Conservation (phyloP, 2,888 invertebrate genomes). For the Mellilla xanthometata region DNA sequence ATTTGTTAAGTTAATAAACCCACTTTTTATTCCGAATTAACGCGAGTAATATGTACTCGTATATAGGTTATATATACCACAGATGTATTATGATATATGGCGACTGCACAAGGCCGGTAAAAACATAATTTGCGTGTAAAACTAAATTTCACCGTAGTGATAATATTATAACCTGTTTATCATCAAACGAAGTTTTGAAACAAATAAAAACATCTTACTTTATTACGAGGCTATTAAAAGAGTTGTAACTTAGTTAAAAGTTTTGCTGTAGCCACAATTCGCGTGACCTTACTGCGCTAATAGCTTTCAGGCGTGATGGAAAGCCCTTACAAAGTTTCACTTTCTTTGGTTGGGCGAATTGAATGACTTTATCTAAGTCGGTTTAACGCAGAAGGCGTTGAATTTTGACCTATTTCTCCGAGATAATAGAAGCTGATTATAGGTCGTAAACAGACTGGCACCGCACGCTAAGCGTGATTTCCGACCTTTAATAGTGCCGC, state of each 20-base stretch:
- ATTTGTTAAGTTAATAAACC: too few species aligned
- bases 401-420: constrained; percentile 31
- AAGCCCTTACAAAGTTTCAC: constrained; percentile 43
- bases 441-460: constrained; percentile 9
- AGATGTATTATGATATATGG: too few species aligned
- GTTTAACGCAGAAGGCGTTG: constrained; percentile 33
- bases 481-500: neutral
- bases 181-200: neutral
- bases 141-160: too few species aligned
- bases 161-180: neutral
- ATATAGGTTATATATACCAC: too few species aligned
- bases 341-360: constrained; percentile 31
- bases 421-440: constrained; percentile 9
- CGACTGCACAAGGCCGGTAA: too few species aligned
- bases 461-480: constrained; percentile 9
- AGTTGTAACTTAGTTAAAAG: constrained; percentile 31
- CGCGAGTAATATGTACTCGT: too few species aligned
- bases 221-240: constrained; percentile 16
- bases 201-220: neutral
- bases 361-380: constrained; percentile 43
- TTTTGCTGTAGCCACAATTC: constrained; percentile 22
- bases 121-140: too few species aligned
- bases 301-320: constrained; percentile 37
- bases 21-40: too few species aligned
- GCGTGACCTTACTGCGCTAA: constrained; percentile 48